Evolutionary conservation across 2,888 invertebrate genomes (phyloP), one percentile per base, ranked within the genome.

Genomic region (Agrotis segetum): DNA sequence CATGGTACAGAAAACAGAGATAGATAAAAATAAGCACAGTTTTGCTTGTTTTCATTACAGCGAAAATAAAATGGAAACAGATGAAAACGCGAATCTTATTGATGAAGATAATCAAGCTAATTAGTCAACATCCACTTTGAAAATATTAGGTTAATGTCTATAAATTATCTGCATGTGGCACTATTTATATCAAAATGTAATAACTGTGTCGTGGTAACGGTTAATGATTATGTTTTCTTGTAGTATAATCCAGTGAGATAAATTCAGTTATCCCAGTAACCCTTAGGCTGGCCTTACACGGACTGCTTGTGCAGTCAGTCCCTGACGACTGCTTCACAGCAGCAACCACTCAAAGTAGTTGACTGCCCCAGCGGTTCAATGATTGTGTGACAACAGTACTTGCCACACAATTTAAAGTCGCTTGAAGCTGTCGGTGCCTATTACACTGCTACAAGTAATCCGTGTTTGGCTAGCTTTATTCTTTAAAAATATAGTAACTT

Each of bases 51-150:
- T 56, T 56, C n/a, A 19, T 56, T 56, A 34, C 56, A 56, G 56
- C 34, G 2, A 14, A 34, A 56, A 34, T 56, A 56, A 56, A 34
- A 56, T 34, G 3, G 34, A 56, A 56, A 34, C 34, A 19, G 56
- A 56, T 14, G 56, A 56, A 56, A 56, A 56, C 56, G 56, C 56
- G 13, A 56, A 56, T 34, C 34, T n/a, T 56, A n/a, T 56, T 56
- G 13, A 69, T 67, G 79, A 56, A 56, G 56, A 56, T 6, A 34
- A 34, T 83, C 56, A 56, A 56, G 56, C 34, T 56, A 19, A 56
- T 7, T 56, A 56, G 14, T 56, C n/a, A 56, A 40, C 16, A 40
- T 19, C 34, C 34, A 34, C 34, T 34, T 34, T 34, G n/a, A 56
- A 40, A 56, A 56, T 34, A 56, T n/a, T 56, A 56, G 56, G 56